A percentile compares a stretch with the other conserved stretches of the same genome.
Evolutionary conservation across 1,140 invertebrate genomes (phyloP).

Genomic region (Chelonus insularis): DNA sequence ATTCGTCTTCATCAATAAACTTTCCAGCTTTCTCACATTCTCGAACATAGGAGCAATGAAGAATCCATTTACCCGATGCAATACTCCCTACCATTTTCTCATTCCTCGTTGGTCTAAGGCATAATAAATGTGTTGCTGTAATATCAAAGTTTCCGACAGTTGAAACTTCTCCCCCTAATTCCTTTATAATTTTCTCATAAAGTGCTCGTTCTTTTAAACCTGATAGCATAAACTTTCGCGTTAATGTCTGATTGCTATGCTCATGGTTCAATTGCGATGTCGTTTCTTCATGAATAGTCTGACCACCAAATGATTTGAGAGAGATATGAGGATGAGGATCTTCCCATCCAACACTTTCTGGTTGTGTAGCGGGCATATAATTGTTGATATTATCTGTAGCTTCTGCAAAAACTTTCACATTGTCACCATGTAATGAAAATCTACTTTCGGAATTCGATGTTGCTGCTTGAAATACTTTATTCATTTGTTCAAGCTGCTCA

Average conservation of each 20-base stretch:
- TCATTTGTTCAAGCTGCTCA: constrained; percentile 46
- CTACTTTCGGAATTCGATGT: constrained; percentile 44
- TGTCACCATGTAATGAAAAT: constrained; percentile 41
- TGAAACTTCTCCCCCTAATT: constrained; percentile 71
- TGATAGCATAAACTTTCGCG: constrained; percentile 52
- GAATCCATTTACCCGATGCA: constrained; percentile 84
- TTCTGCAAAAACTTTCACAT: constrained; percentile 37
- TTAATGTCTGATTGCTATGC: background rate
- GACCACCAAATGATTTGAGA: background rate
- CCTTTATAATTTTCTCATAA: constrained; percentile 62
- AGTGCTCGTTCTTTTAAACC: constrained; percentile 53
- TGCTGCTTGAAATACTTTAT: constrained; percentile 45
- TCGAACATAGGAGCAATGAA: constrained; percentile 77
- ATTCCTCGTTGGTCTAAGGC: constrained; percentile 72
- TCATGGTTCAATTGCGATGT: background rate
- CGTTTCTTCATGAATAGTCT: constrained; percentile 8
- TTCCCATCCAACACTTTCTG: constrained; percentile 62
- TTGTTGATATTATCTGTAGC: constrained; percentile 37
- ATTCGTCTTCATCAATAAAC: constrained; percentile 77
- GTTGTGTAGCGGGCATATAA: constrained; percentile 57
- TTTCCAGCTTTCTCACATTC: constrained; percentile 65
- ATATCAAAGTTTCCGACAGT: constrained; percentile 67
- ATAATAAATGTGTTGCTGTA: constrained; percentile 77
- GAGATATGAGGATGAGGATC: constrained; percentile 40
- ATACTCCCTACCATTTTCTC: constrained; percentile 85